Base-by-base conservation (phyloP, 2,797 vertebrate genomes). In the Lophius americanus region DNA sequence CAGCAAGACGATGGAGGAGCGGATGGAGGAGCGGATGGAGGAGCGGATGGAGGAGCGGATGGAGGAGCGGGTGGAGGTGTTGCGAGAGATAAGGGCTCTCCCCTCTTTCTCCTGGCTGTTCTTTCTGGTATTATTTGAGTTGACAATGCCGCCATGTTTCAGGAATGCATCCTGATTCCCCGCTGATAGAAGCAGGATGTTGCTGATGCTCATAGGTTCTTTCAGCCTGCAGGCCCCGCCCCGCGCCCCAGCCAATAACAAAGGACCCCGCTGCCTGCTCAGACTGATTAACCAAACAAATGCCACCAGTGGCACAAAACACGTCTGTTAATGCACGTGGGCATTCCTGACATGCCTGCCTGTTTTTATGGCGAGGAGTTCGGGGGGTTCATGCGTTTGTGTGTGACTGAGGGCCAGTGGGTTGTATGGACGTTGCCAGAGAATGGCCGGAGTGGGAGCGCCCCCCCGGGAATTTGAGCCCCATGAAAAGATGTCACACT, bases 201-300 rank as follows among this genome's bases (percentile, higher is more conserved):
- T 91, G 91, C 90, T 92, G 89, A 91, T 90, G 86, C 88, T 85
- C 78, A 85, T 77, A 81, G 85, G 82, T 88, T 89, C 89, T 91
- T 90, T 90, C 78, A 89, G 74, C 43, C 69, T 9, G n/a, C 68
- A 75, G 73, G 79, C 86, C 69, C 85, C 70, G 48, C 87, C 86
- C 85, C 52, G 75, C 9, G 37, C 68, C 67, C 71, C 75, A 72
- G 76, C 82, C 85, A 77, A 82, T 84, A 81, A 91, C 87, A 91
- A 92, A 89, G 72, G 88, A 58, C 76, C 51, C 73, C 9, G 64
- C 79, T 78, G 81, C 83, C 73, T 57, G 72, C 76, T 82, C 53
- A 51, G 46, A 76, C 82, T 64, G 84, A 86, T 86, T 79, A 86
- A 89, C 83, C 81, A 85, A 88, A 92, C 90, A 90, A 90, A 89